phyloP scores from a whole-genome alignment of 2,797 vertebrate genomes.

The Pipistrellus nathusii region DNA sequence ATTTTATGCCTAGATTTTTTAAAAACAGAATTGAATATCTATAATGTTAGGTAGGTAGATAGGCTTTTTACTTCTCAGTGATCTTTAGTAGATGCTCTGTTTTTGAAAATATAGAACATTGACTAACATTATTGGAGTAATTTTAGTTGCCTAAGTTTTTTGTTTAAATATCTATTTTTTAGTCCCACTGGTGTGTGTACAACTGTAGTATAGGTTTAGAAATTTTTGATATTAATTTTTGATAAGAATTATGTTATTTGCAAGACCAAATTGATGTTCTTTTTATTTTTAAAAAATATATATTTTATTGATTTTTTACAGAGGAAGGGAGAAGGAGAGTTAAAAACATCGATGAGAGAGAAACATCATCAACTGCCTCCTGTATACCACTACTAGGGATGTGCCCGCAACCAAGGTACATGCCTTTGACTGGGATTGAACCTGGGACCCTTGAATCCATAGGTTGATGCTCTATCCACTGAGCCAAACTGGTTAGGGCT shows the following conservation, averaged over 20 bases:
- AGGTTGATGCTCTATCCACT: no score
- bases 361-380: no score
- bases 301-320: no score
- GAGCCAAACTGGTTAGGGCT: not conserved
- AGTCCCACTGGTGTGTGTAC: not conserved
- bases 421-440: no score
- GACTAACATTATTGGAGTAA: not conserved
- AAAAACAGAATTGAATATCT: not conserved
- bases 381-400: no score
- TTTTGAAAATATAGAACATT: conserved; percentile 46
- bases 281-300: no score
- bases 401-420: no score
- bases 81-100: not conserved
- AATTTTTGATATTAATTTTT: conserved; percentile 9
- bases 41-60: not conserved
- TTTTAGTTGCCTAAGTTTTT: not conserved
- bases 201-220: not conserved
- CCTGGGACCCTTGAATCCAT: no score
- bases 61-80: not conserved
- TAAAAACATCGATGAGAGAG: no score
- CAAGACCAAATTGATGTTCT: not conserved
- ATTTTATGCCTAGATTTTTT: not conserved
- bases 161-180: not conserved
- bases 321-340: no score
- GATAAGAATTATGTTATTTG: conserved; percentile 19